These are phyloP conservation scores for Epizoanthus scotinus DNA, from an alignment of 92 coral and sea anemone genomes.

Conservation along the genomic window DNA sequence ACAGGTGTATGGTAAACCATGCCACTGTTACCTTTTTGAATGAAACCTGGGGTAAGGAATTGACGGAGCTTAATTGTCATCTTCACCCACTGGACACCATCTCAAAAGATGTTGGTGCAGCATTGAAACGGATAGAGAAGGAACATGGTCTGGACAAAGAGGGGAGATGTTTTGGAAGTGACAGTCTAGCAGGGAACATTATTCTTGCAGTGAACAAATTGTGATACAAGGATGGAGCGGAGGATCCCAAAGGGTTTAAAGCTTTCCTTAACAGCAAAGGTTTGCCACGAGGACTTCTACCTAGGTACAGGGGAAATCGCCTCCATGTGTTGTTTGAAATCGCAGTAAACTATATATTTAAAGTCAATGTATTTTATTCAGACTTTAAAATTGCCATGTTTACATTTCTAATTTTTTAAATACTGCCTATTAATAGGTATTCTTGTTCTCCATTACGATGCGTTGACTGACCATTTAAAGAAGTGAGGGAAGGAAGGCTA, in stretches of 20 bases:
- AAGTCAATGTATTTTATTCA: too few relatives aligned
- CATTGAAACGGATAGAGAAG: background rate
- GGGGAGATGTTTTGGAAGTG: background rate
- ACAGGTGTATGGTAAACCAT: constrained; percentile 17
- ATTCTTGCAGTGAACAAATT: background rate
- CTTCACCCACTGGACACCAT: constrained; percentile 31
- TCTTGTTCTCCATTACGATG: background rate
- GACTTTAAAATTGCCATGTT: too few relatives aligned
- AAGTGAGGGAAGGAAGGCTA: background rate
- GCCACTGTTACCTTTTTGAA: constrained; percentile 4
- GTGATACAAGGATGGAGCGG: constrained; percentile 5
- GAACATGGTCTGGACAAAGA: background rate
- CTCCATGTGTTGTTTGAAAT: constrained; percentile 16
- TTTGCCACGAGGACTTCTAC: constrained; percentile 17
- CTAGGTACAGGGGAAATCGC: constrained; percentile 4
- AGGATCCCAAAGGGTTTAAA: constrained; percentile 11
- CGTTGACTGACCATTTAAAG: background rate
- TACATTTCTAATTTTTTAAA: too few relatives aligned
- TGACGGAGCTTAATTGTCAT: constrained; percentile 22
- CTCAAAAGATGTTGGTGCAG: constrained; percentile 1
- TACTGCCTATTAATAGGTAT: too few relatives aligned
- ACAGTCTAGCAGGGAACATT: background rate
- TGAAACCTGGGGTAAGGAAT: background rate
- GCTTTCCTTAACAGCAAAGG: constrained; percentile 8
- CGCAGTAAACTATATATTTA: background rate